Evolutionary conservation across 2,888 invertebrate genomes (phyloP).

Genomic region (Papilio demoleus): DNA sequence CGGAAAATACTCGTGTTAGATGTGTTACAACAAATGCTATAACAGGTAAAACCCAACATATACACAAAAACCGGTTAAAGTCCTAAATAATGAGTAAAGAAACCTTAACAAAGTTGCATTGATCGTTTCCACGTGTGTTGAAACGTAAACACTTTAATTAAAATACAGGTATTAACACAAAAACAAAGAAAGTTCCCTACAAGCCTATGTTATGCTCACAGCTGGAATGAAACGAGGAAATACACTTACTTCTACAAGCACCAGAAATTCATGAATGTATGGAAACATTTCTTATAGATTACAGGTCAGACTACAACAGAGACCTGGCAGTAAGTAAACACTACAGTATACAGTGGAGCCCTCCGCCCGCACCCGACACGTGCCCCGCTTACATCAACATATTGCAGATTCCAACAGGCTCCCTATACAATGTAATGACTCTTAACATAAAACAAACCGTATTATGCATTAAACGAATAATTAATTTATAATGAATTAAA

Average conservation of each 20-base stretch:
- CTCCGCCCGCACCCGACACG: neutral
- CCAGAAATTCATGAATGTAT: constrained; percentile 71
- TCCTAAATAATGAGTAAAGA: constrained; percentile 11
- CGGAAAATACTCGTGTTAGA: constrained; percentile 57
- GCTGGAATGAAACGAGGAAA: constrained; percentile 73
- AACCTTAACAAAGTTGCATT: constrained; percentile 1
- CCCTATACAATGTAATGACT: constrained; percentile 66
- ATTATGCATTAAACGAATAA: constrained; percentile 77
- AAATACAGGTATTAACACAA: constrained; percentile 1
- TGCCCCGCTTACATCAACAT: constrained; percentile 54
- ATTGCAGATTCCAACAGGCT: constrained; percentile 81
- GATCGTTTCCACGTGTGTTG: neutral
- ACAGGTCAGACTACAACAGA: no score
- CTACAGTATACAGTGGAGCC: constrained; percentile 33
- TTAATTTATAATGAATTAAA: constrained; percentile 76
- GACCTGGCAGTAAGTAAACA: no score
- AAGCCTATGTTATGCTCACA: constrained; percentile 51
- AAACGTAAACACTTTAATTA: neutral
- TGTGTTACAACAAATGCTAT: constrained; percentile 6
- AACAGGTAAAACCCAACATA: neutral
- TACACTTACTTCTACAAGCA: constrained; percentile 78
- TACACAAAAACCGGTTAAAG: constrained; percentile 3
- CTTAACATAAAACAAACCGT: constrained; percentile 63
- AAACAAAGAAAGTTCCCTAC: neutral
- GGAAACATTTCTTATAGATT: constrained; percentile 55